Evolutionary conservation across 2,888 invertebrate genomes (phyloP), one percentile per base, ranked within the genome.

Genomic region (Pyrochroa serraticornis): DNA sequence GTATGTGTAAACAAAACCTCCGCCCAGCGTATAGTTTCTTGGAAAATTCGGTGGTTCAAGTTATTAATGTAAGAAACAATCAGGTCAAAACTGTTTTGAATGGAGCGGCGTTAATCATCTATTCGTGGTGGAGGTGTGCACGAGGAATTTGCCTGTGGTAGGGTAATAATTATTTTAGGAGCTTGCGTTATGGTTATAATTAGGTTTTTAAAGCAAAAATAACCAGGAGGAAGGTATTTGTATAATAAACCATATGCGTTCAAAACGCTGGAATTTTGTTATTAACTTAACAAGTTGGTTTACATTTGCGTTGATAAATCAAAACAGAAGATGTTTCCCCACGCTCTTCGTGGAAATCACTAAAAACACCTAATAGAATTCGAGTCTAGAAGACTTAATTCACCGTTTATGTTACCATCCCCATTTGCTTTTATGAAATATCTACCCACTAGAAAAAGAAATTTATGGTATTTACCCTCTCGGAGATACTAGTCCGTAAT

Each of bases 141-240:
- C 22, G 22, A 52, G 45, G 52, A 52, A 52, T 52, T 45, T 36
- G 13, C 13, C n/a, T 45, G 38, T 37, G 38, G 44, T 44, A 44
- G 14, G 52, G 37, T 43, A 49, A 56, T 55, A 42, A 45, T 50
- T 56, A 56, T 50, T 56, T 56, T 50, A 45, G 50, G 56, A 56
- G 42, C 33, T 56, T 56, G 50, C 56, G 56, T 56, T 56, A 56
- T 50, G 34, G 7, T 33, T 56, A 56, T 50, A 44, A 56, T 56
- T 56, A 56, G 56, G 45, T 35, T 37, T 50, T 13, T 30, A 41
- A 50, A 55, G 37, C 31, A 50, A 50, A 56, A 56, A 56, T 56
- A 56, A 41, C 56, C 45, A 37, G 13, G 38, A 33, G 32, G 52
- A 52, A 52, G 38, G 52, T 52, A 41, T 33, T 45, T 38, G 39